phyloP scores from a whole-genome alignment of 2,888 invertebrate species.

The Priocnemis perturbator region DNA sequence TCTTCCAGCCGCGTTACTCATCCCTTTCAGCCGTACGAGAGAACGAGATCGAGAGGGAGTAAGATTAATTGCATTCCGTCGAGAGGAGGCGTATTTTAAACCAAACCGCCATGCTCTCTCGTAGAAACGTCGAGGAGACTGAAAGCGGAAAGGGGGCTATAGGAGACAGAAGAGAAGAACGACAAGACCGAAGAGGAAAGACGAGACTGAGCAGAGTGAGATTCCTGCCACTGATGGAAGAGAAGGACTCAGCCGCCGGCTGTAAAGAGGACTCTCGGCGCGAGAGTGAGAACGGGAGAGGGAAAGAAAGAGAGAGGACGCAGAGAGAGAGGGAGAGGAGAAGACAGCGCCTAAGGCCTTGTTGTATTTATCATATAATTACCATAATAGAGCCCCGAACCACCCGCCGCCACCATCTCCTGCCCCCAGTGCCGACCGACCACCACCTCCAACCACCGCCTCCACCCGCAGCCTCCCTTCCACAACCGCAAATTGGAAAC shows the following conservation, averaged over 20 bases:
- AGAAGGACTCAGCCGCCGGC: constrained; percentile 51
- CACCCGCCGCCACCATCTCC: constrained; percentile 48
- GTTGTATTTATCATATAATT: constrained; percentile 76
- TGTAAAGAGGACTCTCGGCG: constrained; percentile 50
- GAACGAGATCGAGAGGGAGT: constrained; percentile 61
- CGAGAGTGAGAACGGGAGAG: constrained; percentile 24
- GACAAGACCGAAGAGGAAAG: constrained; percentile 48
- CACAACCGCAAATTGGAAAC: constrained; percentile 73
- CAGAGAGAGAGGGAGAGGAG: constrained; percentile 18
- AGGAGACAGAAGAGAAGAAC: constrained; percentile 46
- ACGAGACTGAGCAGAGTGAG: constrained; percentile 57
- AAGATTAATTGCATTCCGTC: constrained; percentile 74
- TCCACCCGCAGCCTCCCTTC: constrained; percentile 32
- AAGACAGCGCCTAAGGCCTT: constrained; percentile 71
- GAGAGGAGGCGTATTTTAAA: constrained; percentile 70
- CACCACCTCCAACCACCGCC: constrained; percentile 19
- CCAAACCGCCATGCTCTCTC: constrained; percentile 62
- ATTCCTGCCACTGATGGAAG: constrained; percentile 70
- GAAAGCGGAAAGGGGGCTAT: constrained; percentile 37
- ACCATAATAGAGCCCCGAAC: constrained; percentile 73
- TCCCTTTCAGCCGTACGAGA: constrained; percentile 49
- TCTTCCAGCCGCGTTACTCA: constrained; percentile 63
- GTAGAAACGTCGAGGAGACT: constrained; percentile 46
- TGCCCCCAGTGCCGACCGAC: constrained; percentile 20
- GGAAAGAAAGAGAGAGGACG: constrained; percentile 3